These are phyloP conservation scores for Heteronetta atricapilla DNA, from an alignment of 2,113 vertebrate genomes.

Conservation along the genomic window DNA sequence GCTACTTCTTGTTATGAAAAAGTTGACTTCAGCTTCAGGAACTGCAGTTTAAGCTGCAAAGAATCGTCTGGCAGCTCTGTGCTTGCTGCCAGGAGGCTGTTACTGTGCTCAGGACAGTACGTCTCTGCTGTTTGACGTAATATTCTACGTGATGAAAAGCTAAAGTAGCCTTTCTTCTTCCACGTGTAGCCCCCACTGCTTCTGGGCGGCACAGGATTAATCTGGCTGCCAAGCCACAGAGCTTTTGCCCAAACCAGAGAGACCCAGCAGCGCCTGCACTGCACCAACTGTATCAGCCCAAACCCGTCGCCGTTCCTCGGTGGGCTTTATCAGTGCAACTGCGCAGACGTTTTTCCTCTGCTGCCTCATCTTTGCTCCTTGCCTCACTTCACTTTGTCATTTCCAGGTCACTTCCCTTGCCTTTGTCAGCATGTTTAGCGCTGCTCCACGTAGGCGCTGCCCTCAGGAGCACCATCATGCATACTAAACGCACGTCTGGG, in stretches of 20 bases:
- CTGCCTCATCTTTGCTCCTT: slow-evolving; percentile 35
- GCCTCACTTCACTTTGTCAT: slow-evolving; percentile 52
- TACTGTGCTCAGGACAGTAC: slow-evolving; percentile 14
- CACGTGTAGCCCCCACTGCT: background rate
- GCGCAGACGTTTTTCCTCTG: background rate
- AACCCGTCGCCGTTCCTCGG: background rate
- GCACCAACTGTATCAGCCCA: background rate
- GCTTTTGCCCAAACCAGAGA: slow-evolving; percentile 4
- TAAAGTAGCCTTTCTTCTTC: slow-evolving; percentile 29
- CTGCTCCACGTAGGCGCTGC: background rate
- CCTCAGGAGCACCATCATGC: slow-evolving; percentile 24
- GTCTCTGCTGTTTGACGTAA: background rate
- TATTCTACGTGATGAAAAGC: slow-evolving; percentile 59
- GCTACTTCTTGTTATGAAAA: background rate
- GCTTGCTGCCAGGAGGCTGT: slow-evolving; percentile 40
- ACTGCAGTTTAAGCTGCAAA: background rate
- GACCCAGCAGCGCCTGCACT: background rate
- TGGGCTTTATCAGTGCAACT: background rate
- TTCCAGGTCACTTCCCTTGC: slow-evolving; percentile 71
- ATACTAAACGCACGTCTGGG: slow-evolving; percentile 15
- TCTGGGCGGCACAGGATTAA: slow-evolving; percentile 18
- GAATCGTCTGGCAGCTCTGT: slow-evolving; percentile 7
- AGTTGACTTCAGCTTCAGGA: background rate
- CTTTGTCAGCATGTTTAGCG: slow-evolving; percentile 43
- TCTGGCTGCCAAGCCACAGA: slow-evolving; percentile 7